Evolutionary conservation across 2,797 vertebrate genomes (phyloP).

Genomic region (Melanotaenia nigrans): DNA sequence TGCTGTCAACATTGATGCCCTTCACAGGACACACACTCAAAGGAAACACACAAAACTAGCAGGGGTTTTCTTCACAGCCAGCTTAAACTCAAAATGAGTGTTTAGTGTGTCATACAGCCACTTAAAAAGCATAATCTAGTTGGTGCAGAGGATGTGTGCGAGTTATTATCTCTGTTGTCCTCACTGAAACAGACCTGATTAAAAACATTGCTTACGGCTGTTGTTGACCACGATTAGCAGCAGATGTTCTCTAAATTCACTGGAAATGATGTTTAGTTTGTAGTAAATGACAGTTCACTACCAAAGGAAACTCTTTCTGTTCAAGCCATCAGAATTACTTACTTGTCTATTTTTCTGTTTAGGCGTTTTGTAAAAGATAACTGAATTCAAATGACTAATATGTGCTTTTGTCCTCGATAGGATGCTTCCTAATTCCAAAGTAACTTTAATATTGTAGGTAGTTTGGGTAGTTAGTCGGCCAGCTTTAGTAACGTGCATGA

Average conservation of each 20-base stretch:
- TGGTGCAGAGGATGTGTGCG: slow-evolving; percentile 19
- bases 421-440: neutral
- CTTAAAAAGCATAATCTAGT: slow-evolving; percentile 43
- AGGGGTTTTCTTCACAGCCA: slow-evolving; percentile 6
- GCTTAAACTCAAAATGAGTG: neutral
- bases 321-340: neutral
- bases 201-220: slow-evolving; percentile 29
- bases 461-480: neutral
- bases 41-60: neutral
- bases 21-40: slow-evolving; percentile 21
- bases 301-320: neutral
- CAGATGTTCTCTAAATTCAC: neutral
- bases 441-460: neutral
- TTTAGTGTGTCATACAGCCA: slow-evolving; percentile 40
- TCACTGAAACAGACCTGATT: slow-evolving; percentile 45
- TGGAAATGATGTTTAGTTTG: slow-evolving; percentile 1
- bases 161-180: slow-evolving; percentile 35
- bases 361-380: neutral
- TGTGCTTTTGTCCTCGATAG: neutral
- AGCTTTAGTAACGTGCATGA: neutral
- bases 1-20: slow-evolving; percentile 48
- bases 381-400: neutral
- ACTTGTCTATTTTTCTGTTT: neutral
- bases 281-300: slow-evolving; percentile 2
- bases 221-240: slow-evolving; percentile 15